These are phyloP conservation scores for Progne subis DNA, from an alignment of 2,113 vertebrate genomes.

Conservation along the genomic window DNA sequence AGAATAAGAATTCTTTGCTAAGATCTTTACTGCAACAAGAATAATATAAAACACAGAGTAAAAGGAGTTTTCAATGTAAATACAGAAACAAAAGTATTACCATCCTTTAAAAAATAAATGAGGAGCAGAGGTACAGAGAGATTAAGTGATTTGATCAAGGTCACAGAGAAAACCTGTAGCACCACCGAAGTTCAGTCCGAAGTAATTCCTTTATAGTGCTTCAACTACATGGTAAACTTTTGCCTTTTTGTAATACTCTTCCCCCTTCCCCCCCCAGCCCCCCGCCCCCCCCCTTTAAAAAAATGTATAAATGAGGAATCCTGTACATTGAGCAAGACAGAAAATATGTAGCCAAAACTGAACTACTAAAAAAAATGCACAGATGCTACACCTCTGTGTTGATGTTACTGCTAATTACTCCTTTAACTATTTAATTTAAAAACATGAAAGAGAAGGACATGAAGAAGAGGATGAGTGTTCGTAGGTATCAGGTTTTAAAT, in stretches of 20 bases:
- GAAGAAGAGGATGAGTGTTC: neutral
- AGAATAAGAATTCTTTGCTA: neutral
- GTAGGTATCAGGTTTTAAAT: neutral
- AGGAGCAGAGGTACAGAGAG: neutral
- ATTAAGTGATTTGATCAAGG: slow-evolving; percentile 41
- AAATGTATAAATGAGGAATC: neutral
- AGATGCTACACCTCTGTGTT: neutral
- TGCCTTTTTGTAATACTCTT: neutral
- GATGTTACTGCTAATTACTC: neutral
- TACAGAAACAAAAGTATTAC: neutral
- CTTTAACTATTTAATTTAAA: neutral
- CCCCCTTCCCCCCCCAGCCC: neutral
- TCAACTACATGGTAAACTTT: neutral
- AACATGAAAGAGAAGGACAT: neutral
- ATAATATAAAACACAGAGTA: neutral
- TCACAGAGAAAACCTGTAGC: neutral
- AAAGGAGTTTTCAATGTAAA: slow-evolving; percentile 28
- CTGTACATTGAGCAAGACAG: neutral
- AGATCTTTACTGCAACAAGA: neutral
- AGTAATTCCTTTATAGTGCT: neutral
- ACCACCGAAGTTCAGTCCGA: neutral
- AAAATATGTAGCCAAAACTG: neutral
- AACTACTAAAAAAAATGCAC: neutral
- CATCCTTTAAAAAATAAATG: slow-evolving; percentile 29
- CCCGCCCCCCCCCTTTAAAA: neutral